A percentile compares a stretch with the other conserved stretches of the same genome.
Evolutionary conservation across 1,140 invertebrate genomes (phyloP).

Genomic region (Lordiphosa mommai): DNA sequence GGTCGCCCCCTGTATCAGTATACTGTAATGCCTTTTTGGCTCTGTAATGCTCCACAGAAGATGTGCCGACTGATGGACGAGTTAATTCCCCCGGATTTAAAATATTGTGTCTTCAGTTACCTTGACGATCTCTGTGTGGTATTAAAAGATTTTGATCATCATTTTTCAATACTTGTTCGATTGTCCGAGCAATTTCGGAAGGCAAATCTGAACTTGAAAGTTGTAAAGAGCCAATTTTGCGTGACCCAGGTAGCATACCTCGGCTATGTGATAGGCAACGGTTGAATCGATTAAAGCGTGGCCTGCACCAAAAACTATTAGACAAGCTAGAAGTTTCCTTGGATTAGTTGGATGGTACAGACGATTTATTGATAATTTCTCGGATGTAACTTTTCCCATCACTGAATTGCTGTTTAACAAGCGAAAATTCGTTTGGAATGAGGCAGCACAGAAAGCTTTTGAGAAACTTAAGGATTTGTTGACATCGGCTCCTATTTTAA

Average conservation of each 20-base stretch:
- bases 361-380: slow-evolving; percentile 71
- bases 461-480: slow-evolving; percentile 1
- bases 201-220: too few relatives aligned
- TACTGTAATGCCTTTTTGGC: neutral
- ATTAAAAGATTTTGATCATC: too few relatives aligned
- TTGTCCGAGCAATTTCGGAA: too few relatives aligned
- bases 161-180: too few relatives aligned
- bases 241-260: neutral
- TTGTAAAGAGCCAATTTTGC: too few relatives aligned
- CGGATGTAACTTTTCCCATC: slow-evolving; percentile 4
- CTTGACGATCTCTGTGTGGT: too few relatives aligned
- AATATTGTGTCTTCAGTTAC: too few relatives aligned
- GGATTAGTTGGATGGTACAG: slow-evolving; percentile 80
- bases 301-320: slow-evolving; percentile 6
- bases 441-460: neutral
- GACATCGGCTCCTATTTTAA: neutral
- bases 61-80: too few relatives aligned
- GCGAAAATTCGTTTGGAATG: slow-evolving; percentile 1
- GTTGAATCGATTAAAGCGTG: slow-evolving; percentile 29
- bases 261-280: slow-evolving; percentile 24
- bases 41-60: neutral
- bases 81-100: too few relatives aligned
- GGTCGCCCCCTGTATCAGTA: neutral
- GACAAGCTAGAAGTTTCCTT: slow-evolving; percentile 79
- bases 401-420: slow-evolving; percentile 19